phyloP scores from a whole-genome alignment of 2,797 vertebrate genomes.

The Etheostoma nigrum region DNA sequence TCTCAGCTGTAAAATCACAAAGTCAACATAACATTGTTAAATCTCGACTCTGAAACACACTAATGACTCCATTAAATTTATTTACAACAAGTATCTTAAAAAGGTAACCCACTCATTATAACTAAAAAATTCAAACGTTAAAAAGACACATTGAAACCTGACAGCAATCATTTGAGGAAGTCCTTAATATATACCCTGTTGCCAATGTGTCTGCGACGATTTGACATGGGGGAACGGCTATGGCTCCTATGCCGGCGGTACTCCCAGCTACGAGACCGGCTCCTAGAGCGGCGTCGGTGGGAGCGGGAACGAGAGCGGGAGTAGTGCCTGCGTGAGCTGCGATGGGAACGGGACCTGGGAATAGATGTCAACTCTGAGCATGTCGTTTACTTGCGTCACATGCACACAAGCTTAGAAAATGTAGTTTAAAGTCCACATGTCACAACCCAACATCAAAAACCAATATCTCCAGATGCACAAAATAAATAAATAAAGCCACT shows the following conservation, averaged over 20 bases:
- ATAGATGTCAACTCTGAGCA: background rate
- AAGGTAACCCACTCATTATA: background rate
- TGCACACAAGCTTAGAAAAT: background rate
- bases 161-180: background rate
- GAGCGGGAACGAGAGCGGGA: constrained; percentile 93
- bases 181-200: constrained; percentile 87
- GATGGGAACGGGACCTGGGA: constrained; percentile 92
- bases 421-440: background rate
- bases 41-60: background rate
- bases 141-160: background rate
- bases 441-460: background rate
- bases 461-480: background rate
- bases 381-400: background rate
- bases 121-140: background rate
- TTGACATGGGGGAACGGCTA: constrained; percentile 98
- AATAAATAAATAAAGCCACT: background rate
- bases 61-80: background rate
- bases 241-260: constrained; percentile 91
- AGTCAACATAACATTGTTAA: background rate
- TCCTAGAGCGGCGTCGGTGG: constrained; percentile 90
- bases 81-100: constrained; percentile 1
- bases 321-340: constrained; percentile 94
- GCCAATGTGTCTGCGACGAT: constrained; percentile 94
- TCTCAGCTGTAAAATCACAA: background rate
- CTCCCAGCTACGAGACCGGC: constrained; percentile 93